Evolutionary conservation across 2,888 invertebrate species (phyloP).

Genomic region (Heliconius charithonia): DNA sequence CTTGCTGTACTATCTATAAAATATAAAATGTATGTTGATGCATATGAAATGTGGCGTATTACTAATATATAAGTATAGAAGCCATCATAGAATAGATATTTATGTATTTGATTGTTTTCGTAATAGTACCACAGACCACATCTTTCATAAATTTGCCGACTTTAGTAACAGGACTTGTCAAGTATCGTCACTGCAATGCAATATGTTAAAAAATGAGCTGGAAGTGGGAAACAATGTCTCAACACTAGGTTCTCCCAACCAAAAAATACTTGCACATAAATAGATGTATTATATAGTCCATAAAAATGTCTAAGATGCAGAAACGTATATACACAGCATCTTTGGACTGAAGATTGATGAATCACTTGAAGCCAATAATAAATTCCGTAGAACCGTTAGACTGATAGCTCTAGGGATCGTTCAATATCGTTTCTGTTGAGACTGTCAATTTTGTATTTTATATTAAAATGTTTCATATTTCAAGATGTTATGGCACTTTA

Average conservation of each 20-base stretch:
- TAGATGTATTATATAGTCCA: not conserved
- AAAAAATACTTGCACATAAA: not conserved
- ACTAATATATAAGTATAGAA: no score
- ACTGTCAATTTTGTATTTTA: conserved; percentile 13
- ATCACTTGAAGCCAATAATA: not conserved
- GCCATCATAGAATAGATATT: no score
- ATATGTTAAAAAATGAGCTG: not conserved
- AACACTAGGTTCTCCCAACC: not conserved
- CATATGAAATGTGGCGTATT: no score
- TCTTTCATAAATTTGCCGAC: no score
- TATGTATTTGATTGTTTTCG: no score
- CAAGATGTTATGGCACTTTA: not conserved
- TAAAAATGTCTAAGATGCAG: not conserved
- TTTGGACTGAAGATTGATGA: conserved; percentile 11
- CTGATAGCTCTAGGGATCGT: conserved; percentile 11
- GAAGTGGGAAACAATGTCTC: not conserved
- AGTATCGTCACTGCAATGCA: not conserved
- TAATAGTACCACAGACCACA: no score
- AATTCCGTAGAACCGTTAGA: conserved; percentile 13
- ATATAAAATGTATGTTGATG: no score
- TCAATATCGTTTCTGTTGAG: conserved; percentile 1
- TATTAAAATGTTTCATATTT: conserved; percentile 11
- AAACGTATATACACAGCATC: conserved; percentile 6
- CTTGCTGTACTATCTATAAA: no score
- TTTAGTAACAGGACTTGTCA: no score